A percentile compares a stretch with the other conserved stretches of the same genome.
Conservation (phyloP, 2,113 vertebrate species). For the Zosterops hypoxanthus region DNA sequence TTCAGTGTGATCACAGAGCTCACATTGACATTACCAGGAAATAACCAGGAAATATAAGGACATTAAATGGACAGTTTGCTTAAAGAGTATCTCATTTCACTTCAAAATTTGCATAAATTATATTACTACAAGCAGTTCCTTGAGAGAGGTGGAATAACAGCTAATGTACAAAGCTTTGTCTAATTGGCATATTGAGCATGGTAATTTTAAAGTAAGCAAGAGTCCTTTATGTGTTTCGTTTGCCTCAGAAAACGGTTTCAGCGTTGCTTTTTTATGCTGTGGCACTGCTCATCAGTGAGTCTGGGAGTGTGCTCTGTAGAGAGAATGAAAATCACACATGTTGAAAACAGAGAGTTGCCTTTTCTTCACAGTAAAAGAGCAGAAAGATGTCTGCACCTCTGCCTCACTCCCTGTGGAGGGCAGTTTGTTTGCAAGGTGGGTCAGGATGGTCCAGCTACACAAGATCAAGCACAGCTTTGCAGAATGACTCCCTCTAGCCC, state of each 20-base stretch:
- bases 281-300: background rate
- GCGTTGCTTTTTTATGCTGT: background rate
- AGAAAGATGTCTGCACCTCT: background rate
- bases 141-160: background rate
- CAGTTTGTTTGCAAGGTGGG: background rate
- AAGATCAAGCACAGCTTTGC: background rate
- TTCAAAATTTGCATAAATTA: background rate
- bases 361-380: background rate
- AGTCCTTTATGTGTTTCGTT: background rate
- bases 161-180: background rate
- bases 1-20: background rate
- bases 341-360: background rate
- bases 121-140: background rate
- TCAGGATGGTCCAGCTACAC: background rate
- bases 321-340: background rate
- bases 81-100: background rate
- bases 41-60: background rate
- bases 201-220: background rate
- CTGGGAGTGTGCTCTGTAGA: background rate
- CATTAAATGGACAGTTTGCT: background rate
- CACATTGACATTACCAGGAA: background rate
- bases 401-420: background rate
- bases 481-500: background rate
- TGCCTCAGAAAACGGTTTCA: background rate
- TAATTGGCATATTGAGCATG: background rate